These are phyloP conservation scores for Nematolebias whitei DNA, from an alignment of 2,113 vertebrate species.

Conservation along the genomic window DNA sequence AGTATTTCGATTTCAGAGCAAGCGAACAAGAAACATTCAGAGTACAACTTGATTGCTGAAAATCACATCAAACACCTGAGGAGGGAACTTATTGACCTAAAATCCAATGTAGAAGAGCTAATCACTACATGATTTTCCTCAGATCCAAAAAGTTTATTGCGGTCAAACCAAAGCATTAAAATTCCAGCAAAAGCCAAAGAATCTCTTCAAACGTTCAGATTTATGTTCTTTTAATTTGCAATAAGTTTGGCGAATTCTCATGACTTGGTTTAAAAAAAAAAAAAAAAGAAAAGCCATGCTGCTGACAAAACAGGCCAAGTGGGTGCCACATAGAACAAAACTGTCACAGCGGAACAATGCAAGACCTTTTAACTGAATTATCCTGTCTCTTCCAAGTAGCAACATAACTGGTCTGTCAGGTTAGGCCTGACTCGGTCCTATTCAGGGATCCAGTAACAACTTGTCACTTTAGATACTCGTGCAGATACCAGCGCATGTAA, in stretches of 20 bases:
- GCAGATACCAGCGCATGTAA: slow-evolving; percentile 46
- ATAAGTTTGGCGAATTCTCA: slow-evolving; percentile 10
- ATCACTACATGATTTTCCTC: slow-evolving; percentile 48
- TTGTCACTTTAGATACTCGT: slow-evolving; percentile 57
- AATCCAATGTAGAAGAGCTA: slow-evolving; percentile 41
- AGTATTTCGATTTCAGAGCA: not conserved
- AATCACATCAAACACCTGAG: slow-evolving; percentile 33
- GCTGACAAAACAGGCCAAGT: slow-evolving; percentile 54
- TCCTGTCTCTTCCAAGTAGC: slow-evolving; percentile 45
- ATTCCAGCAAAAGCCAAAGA: slow-evolving; percentile 33
- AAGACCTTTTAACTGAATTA: slow-evolving; percentile 55
- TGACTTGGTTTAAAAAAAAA: slow-evolving; percentile 4
- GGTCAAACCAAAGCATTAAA: slow-evolving; percentile 32
- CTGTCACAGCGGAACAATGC: slow-evolving; percentile 66
- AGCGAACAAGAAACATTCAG: not conserved
- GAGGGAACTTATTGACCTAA: slow-evolving; percentile 56
- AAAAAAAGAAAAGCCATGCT: slow-evolving; percentile 35
- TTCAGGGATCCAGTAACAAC: slow-evolving; percentile 67
- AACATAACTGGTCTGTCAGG: slow-evolving; percentile 77
- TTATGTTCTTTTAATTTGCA: not conserved
- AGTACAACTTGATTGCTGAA: not conserved
- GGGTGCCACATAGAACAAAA: slow-evolving; percentile 60
- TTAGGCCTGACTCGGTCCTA: slow-evolving; percentile 73
- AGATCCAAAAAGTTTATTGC: slow-evolving; percentile 22
- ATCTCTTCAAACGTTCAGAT: not conserved